Evolutionary conservation across 2,888 invertebrate species (phyloP).

Genomic region (Lumbricus terrestris): DNA sequence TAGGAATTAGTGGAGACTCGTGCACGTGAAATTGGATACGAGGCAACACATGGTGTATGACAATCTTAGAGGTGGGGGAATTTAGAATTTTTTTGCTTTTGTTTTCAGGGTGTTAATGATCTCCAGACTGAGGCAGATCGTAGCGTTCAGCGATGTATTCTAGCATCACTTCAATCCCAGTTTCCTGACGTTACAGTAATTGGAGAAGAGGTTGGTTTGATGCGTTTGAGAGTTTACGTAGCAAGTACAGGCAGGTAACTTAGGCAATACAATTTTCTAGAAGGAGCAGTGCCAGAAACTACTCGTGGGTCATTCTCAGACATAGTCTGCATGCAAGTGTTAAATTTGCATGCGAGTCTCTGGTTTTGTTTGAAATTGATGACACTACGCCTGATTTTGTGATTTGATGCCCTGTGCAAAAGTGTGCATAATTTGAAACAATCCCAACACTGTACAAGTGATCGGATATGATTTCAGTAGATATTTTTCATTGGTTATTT

Average conservation of each 20-base stretch:
- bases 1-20: not conserved
- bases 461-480: not conserved
- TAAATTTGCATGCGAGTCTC: too few species aligned
- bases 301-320: not conserved
- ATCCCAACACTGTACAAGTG: not conserved
- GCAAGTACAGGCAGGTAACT: not conserved
- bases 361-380: not conserved
- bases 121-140: slow-evolving; percentile 97
- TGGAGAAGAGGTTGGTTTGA: slow-evolving; percentile 71
- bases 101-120: slow-evolving; percentile 72
- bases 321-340: not conserved
- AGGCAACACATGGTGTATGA: not conserved
- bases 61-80: not conserved
- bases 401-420: not conserved
- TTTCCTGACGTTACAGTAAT: slow-evolving; percentile 68
- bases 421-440: not conserved
- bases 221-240: not conserved
- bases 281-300: not conserved
- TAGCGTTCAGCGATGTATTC: slow-evolving; percentile 88
- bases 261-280: not conserved
- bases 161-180: slow-evolving; percentile 78
- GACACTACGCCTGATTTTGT: not conserved
- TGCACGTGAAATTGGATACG: not conserved
- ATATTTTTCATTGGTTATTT: not conserved
- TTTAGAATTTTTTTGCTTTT: not conserved